Conservation (phyloP, 2,888 invertebrate species). For the Trichopria drosophilae region DNA sequence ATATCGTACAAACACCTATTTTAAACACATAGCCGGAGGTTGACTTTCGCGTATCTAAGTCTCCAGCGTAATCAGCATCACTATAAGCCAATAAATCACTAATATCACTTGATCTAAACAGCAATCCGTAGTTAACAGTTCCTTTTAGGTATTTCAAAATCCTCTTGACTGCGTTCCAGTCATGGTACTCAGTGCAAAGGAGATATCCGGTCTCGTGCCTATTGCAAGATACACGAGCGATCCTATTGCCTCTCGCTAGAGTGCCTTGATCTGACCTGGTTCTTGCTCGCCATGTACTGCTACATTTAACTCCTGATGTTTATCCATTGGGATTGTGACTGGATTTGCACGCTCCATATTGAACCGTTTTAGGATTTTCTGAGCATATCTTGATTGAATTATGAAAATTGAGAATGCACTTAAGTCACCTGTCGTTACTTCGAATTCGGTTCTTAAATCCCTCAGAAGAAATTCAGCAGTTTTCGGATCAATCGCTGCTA, state of each 20-base stretch:
- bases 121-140: constrained; percentile 21
- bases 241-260: constrained; percentile 33
- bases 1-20: neutral
- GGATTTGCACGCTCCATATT: constrained; percentile 23
- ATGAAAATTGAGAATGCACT: constrained; percentile 23
- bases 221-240: constrained; percentile 30
- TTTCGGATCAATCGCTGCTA: constrained; percentile 3
- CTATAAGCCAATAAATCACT: constrained; percentile 18
- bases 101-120: constrained; percentile 5
- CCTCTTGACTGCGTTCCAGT: no score
- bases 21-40: constrained; percentile 2
- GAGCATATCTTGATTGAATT: constrained; percentile 24
- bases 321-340: constrained; percentile 27
- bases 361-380: constrained; percentile 26
- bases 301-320: no score
- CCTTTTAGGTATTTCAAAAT: no score
- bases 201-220: constrained; percentile 33
- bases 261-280: no score
- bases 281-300: no score
- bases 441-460: constrained; percentile 9
- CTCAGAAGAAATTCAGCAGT: neutral
- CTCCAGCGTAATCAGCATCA: constrained; percentile 23
- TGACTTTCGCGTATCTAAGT: constrained; percentile 7
- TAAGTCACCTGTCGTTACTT: constrained; percentile 10
- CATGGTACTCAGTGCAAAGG: constrained; percentile 24